These are phyloP conservation scores for Luscinia megarhynchos DNA, from an alignment of 2,797 vertebrate genomes.

Conservation along the genomic window DNA sequence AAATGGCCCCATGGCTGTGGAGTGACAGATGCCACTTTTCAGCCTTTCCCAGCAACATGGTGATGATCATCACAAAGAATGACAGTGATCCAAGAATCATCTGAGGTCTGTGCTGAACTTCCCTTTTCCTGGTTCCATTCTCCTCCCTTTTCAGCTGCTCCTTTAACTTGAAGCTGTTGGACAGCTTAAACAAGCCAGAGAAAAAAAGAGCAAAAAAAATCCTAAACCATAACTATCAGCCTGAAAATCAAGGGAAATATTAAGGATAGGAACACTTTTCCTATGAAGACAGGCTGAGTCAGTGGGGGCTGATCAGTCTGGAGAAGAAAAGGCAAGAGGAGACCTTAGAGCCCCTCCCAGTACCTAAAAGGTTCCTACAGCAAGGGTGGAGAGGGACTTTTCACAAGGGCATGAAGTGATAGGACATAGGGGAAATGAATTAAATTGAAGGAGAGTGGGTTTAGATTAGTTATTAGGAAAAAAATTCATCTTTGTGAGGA, in stretches of 20 bases:
- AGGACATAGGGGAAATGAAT: background rate
- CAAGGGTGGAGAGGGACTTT: background rate
- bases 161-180: background rate
- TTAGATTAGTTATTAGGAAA: background rate
- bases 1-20: background rate
- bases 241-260: background rate
- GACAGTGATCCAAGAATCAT: background rate
- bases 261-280: background rate
- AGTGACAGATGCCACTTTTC: background rate
- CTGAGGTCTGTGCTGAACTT: accelerated
- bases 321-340: background rate
- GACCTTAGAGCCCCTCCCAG: background rate
- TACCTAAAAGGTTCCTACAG: background rate
- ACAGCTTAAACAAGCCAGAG: background rate
- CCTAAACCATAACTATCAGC: background rate
- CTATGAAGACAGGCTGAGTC: background rate
- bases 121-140: background rate
- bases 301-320: background rate
- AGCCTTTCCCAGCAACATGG: background rate
- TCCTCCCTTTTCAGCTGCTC: background rate
- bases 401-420: background rate
- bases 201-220: background rate
- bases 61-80: background rate
- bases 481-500: background rate
- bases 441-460: background rate